Conservation (phyloP, 2,797 vertebrate genomes). For the Simalia tracyae region DNA sequence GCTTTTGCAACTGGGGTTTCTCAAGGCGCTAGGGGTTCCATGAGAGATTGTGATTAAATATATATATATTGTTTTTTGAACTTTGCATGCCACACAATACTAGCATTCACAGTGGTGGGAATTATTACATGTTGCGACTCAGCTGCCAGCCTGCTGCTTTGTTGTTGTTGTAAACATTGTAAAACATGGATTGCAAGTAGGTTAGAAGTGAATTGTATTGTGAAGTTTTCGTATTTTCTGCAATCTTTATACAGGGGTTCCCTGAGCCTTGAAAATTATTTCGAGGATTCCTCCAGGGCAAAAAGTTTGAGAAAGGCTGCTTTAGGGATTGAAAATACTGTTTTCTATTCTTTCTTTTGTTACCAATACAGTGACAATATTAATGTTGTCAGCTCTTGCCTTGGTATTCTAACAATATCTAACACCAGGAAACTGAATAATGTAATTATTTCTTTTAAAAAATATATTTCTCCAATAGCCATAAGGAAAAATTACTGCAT, state of each 20-base stretch:
- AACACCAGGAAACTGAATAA: constrained; percentile 15
- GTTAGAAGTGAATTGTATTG: not conserved
- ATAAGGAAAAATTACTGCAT: constrained; percentile 23
- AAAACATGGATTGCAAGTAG: not conserved
- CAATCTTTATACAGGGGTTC: not conserved
- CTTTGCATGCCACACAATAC: not conserved
- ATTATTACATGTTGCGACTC: not conserved
- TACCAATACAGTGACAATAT: not conserved
- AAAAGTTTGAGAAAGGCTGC: not conserved
- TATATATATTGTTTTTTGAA: not conserved
- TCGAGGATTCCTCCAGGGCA: not conserved
- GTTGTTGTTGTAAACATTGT: not conserved
- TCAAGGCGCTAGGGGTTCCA: not conserved
- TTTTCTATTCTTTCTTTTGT: not conserved
- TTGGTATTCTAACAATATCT: constrained; percentile 13
- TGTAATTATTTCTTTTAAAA: not conserved
- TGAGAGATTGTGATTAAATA: not conserved
- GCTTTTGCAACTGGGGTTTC: not conserved
- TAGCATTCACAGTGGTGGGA: not conserved
- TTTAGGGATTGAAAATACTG: not conserved
- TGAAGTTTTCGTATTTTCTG: not conserved
- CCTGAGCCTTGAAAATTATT: not conserved
- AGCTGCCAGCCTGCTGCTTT: not conserved
- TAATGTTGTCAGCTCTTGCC: not conserved
- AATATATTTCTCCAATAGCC: not conserved